phyloP scores from a whole-genome alignment of 2,888 invertebrate genomes.

The Epinotia demarniana region DNA sequence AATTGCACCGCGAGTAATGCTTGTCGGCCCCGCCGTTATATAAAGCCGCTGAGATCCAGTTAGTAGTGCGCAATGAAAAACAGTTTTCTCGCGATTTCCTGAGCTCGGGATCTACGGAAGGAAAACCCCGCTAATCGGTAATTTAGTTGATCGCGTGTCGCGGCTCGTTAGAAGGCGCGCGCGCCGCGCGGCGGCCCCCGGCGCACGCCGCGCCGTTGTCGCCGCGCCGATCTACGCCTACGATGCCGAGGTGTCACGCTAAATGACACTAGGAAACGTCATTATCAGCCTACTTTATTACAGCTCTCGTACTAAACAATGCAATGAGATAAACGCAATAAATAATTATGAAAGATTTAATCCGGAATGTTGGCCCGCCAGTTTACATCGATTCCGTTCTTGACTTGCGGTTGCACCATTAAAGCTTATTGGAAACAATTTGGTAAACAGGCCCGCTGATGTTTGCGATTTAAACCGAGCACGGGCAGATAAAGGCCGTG shows the following conservation, averaged over 20 bases:
- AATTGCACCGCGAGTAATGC: conserved; percentile 78
- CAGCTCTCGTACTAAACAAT: conserved; percentile 66
- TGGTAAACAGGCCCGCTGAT: conserved; percentile 80
- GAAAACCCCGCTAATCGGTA: conserved; percentile 79
- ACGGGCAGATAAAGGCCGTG: conserved; percentile 80
- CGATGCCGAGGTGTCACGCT: conserved; percentile 39
- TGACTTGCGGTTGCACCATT: conserved; percentile 69
- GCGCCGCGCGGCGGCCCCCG: conserved; percentile 45
- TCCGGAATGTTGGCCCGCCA: conserved; percentile 70
- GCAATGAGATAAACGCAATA: conserved; percentile 75
- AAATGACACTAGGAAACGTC: conserved; percentile 64
- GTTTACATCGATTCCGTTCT: conserved; percentile 64
- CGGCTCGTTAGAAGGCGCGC: conserved; percentile 69
- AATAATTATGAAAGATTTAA: conserved; percentile 75
- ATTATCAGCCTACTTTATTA: conserved; percentile 72
- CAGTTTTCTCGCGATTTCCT: conserved; percentile 81
- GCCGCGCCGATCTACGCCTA: conserved; percentile 55
- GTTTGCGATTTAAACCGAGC: conserved; percentile 79
- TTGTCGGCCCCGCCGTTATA: conserved; percentile 76
- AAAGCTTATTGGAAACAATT: conserved; percentile 82
- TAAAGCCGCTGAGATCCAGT: conserved; percentile 80
- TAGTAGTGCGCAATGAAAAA: conserved; percentile 76
- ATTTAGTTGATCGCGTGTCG: conserved; percentile 77
- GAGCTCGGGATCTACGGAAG: conserved; percentile 75
- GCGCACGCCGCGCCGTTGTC: conserved; percentile 54